These are phyloP conservation scores for Toxonevra muliebris DNA, from an alignment of 2,888 invertebrate genomes.

Conservation along the genomic window DNA sequence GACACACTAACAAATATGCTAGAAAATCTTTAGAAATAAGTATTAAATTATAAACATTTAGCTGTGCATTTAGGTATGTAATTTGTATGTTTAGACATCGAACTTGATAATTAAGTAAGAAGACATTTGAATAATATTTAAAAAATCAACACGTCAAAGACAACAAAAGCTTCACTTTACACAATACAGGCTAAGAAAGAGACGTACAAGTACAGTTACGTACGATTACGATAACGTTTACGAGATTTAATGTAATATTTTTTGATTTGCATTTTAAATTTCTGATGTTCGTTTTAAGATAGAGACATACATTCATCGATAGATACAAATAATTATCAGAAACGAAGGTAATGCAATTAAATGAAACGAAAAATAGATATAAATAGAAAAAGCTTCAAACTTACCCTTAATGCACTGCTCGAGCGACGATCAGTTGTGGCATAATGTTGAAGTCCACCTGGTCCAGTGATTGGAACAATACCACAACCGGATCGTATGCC, in stretches of 20 bases:
- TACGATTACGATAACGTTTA: too few relatives aligned
- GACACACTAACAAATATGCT: too few relatives aligned
- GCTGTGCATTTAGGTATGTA: conserved; percentile 23
- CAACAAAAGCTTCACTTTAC: conserved; percentile 60
- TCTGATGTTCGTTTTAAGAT: background rate
- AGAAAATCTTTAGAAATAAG: background rate
- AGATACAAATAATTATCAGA: conserved; percentile 11
- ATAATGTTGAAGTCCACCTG: conserved; percentile 65
- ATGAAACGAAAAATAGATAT: conserved; percentile 11
- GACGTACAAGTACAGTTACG: conserved; percentile 21
- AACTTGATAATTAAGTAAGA: background rate
- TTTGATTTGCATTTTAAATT: background rate
- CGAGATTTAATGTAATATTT: background rate
- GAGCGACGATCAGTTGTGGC: conserved; percentile 64
- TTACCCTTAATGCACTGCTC: conserved; percentile 64
- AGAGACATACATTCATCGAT: too few relatives aligned
- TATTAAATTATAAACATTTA: conserved; percentile 12
- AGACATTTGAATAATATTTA: background rate
- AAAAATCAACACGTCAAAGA: conserved; percentile 39
- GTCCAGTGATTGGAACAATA: conserved; percentile 65
- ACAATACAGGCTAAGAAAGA: conserved; percentile 36
- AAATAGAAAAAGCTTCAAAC: conserved; percentile 40
- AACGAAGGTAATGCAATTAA: background rate
- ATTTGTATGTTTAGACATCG: conserved; percentile 26
- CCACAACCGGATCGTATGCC: conserved; percentile 66